Base-by-base conservation (phyloP, 2,797 vertebrate species). In the Avahi laniger region DNA sequence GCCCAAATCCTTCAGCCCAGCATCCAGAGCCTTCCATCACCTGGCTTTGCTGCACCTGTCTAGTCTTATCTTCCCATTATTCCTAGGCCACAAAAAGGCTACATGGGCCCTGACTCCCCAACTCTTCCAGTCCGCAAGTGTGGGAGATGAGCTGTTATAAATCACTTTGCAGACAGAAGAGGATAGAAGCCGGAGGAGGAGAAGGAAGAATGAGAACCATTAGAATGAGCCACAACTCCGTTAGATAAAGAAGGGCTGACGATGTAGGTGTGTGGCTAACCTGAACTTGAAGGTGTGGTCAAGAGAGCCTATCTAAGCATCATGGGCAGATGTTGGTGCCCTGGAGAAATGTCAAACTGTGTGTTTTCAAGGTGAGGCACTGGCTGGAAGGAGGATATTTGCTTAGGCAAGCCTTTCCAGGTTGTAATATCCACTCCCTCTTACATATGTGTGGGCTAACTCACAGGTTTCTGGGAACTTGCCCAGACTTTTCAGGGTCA, bases 401-500 rank as follows among this genome's bases (percentile, higher is more conserved):
- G 65, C 46, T 89, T 67, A 83, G 78, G 59, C 4, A 85, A 95
- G 28, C 3, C 30, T 93, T 95, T 96, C 87, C 50, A 93, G 75
- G 80, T 78, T 83, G 9, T 84, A 88, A 81, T 86, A 79, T 67
- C 38, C 17, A 35, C 4, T 28, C 33, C 33, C 43, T 41, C 48
- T 80, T 48, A 81, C 57, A 84, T 52, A 83, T 94, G 48, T 87
- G 67, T 95, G 87, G 57, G 41, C 81, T 43, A 75, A 41, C 57
- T 94, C 72, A 46, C 81, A 94, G 67, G 41, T 82, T 97, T 96
- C 95, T 97, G 95, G 96, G 76, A 97, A 96, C 43, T 80, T 93
- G 89, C 87, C 93, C 67, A 92, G 93, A 89, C 75, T 93, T 96
- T 96, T 96, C 90, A 92, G 92, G 89, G 97, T 97, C 96, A 93